These are phyloP conservation scores for Diacarnus erythraeanus DNA, from an alignment of 37 sponge, comb jelly and placozoan species.

Conservation along the genomic window DNA sequence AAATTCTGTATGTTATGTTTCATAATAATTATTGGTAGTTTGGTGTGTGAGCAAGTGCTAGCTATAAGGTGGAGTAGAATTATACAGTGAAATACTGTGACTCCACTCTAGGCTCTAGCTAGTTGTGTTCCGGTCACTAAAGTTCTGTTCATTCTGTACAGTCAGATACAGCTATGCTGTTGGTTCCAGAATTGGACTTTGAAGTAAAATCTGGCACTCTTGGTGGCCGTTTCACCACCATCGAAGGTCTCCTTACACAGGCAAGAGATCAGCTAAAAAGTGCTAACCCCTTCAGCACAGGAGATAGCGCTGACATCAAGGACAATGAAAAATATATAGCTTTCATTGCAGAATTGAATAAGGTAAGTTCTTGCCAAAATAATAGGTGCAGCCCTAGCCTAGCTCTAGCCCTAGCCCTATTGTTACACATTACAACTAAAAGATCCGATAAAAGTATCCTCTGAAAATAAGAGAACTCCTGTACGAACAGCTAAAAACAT, in stretches of 20 bases:
- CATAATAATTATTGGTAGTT: no score
- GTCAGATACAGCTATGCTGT: constrained; percentile 79
- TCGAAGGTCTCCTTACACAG: constrained; percentile 86
- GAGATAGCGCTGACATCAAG: constrained; percentile 48
- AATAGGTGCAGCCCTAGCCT: no score
- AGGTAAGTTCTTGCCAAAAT: constrained; percentile 28
- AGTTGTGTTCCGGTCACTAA: background rate
- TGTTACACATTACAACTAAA: no score
- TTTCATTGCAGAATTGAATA: constrained; percentile 33
- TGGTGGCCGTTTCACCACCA: constrained; percentile 91
- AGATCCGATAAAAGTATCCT: no score
- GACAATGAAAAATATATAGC: background rate
- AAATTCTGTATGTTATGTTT: no score
- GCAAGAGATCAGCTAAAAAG: constrained; percentile 66
- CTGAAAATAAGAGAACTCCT: no score
- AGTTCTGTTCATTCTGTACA: background rate
- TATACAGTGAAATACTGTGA: no score
- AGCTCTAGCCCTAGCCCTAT: background rate
- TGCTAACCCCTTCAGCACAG: constrained; percentile 65
- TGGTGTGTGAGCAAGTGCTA: no score
- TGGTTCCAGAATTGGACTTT: constrained; percentile 84
- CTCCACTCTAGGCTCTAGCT: no score
- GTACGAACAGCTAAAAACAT: no score
- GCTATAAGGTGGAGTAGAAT: no score
- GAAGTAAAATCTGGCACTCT: constrained; percentile 69